Percentiles rank a stretch among this genome's conserved stretches.
These are phyloP conservation scores for Chaetogeoica ovagalla DNA, from an alignment of 2,888 invertebrate genomes.

Conservation along the genomic window DNA sequence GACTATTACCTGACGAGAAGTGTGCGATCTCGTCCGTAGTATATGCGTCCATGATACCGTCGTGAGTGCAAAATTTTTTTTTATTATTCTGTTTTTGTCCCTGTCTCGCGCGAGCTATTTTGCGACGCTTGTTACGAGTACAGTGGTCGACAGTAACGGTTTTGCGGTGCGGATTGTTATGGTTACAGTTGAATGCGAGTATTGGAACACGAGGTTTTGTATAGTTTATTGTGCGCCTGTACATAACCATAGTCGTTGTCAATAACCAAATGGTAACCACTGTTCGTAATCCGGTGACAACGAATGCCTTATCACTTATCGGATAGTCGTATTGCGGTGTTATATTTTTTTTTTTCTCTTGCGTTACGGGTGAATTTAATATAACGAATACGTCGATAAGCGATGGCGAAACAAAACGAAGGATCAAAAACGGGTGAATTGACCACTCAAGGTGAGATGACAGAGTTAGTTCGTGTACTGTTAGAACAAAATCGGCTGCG, in stretches of 20 bases:
- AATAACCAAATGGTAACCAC: not conserved
- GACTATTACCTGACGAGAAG: constrained; percentile 3
- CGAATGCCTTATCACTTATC: not conserved
- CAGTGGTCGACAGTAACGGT: no score
- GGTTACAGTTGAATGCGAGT: not conserved
- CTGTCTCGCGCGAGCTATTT: no score
- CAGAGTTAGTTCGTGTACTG: not conserved
- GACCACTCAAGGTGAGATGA: not conserved
- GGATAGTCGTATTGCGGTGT: not conserved
- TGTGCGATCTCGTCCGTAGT: constrained; percentile 11
- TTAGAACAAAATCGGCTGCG: constrained; percentile 1
- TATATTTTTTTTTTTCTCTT: no score
- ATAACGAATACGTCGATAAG: no score
- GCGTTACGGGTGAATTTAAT: no score
- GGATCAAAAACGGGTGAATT: not conserved
- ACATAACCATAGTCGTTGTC: not conserved
- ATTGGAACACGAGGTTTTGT: no score
- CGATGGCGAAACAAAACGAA: not conserved
- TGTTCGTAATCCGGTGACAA: not conserved
- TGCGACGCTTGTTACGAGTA: no score
- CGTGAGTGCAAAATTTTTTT: not conserved
- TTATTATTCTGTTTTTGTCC: no score
- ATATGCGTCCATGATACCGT: constrained; percentile 2
- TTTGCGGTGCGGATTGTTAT: no score
- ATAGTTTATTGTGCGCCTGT: not conserved